Evolutionary conservation across 1,140 invertebrate species (phyloP).

Genomic region (Parapsyche elsis): DNA sequence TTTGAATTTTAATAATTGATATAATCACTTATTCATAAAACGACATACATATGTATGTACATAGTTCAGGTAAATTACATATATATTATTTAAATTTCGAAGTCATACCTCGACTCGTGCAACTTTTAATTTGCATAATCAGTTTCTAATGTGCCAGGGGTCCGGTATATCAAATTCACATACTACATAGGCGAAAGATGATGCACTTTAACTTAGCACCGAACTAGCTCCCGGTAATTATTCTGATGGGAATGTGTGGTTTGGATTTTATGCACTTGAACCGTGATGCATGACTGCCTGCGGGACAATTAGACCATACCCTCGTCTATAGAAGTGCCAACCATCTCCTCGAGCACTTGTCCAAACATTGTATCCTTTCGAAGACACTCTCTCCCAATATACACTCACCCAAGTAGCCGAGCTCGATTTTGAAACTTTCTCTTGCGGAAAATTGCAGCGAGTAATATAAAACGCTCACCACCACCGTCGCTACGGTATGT

Average conservation of each 20-base stretch:
- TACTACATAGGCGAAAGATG: no score
- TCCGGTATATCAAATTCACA: no score
- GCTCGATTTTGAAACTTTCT: neutral
- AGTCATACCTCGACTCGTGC: no score
- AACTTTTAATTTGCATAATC: no score
- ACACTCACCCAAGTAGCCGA: neutral
- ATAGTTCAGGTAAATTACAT: no score
- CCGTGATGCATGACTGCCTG: constrained; percentile 5
- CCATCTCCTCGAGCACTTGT: neutral
- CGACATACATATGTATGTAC: no score
- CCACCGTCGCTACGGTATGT: neutral
- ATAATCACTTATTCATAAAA: no score
- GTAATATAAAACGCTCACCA: no score
- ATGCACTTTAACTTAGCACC: neutral
- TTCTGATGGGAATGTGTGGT: constrained; percentile 1
- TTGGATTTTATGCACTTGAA: constrained; percentile 24
- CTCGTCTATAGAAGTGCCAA: neutral
- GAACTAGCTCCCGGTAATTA: neutral
- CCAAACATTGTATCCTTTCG: neutral
- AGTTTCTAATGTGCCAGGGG: no score
- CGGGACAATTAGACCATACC: neutral
- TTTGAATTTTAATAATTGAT: no score
- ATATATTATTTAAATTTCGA: no score
- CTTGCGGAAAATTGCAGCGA: neutral
- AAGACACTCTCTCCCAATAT: neutral